Evolutionary conservation across 2,113 vertebrate species (phyloP).

Genomic region (Chaetura pelagica): DNA sequence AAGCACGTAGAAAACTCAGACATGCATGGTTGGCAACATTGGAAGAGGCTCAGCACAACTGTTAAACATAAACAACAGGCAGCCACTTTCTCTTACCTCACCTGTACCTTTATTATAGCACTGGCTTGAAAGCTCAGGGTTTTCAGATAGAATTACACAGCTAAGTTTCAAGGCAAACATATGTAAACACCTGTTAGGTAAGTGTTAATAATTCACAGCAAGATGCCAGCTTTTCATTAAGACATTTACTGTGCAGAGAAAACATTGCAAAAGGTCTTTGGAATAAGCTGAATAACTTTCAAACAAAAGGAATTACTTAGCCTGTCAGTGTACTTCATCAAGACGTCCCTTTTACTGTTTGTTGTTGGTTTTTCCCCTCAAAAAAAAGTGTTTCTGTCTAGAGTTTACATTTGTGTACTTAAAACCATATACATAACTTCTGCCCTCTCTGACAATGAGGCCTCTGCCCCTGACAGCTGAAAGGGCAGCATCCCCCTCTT

Average conservation of each 20-base stretch:
- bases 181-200: constrained; percentile 23
- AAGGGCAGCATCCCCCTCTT: background rate
- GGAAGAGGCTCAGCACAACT: background rate
- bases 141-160: background rate
- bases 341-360: background rate
- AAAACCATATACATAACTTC: background rate
- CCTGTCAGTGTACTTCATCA: background rate
- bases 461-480: background rate
- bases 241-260: background rate
- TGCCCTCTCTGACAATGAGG: background rate
- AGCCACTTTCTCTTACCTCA: background rate
- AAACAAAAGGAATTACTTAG: background rate
- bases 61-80: background rate
- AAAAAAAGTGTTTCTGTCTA: background rate
- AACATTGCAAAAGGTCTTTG: background rate
- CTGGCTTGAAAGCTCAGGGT: background rate
- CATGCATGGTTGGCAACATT: background rate
- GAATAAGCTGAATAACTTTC: background rate
- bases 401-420: background rate
- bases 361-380: background rate
- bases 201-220: constrained; percentile 60
- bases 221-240: background rate
- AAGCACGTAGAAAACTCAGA: background rate
- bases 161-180: constrained; percentile 32
- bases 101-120: background rate